A percentile compares a stretch with the other conserved stretches of the same genome.
Evolutionary conservation across 2,113 vertebrate species (phyloP).

Genomic region (Agapornis roseicollis): DNA sequence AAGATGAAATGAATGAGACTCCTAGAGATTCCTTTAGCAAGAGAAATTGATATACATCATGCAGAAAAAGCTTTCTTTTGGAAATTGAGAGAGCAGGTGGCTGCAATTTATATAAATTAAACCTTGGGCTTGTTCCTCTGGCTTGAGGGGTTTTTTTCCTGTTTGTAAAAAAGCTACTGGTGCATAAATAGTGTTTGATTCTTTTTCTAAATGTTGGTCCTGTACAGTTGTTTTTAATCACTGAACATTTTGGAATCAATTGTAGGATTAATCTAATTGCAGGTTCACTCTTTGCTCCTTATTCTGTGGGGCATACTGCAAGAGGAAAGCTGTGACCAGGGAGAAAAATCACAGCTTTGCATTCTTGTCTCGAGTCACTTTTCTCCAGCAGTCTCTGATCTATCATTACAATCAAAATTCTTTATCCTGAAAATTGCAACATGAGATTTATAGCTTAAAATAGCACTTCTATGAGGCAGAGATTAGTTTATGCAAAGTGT

Average conservation of each 20-base stretch:
- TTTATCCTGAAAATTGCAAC: conserved; percentile 48
- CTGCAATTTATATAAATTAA: conserved; percentile 62
- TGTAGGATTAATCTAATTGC: background rate
- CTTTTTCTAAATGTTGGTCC: background rate
- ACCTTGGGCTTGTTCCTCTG: background rate
- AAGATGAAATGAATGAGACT: conserved; percentile 9
- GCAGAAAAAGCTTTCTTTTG: conserved; percentile 26
- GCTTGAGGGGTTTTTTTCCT: background rate
- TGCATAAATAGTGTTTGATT: background rate
- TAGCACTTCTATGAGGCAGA: background rate
- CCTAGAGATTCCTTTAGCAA: background rate
- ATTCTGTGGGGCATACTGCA: background rate
- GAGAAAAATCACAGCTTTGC: background rate
- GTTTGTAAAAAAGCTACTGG: conserved; percentile 15
- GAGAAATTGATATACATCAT: conserved; percentile 26
- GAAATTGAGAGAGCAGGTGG: conserved; percentile 16
- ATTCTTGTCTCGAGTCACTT: background rate
- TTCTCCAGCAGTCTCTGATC: background rate
- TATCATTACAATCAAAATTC: conserved; percentile 57
- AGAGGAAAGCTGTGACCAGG: background rate
- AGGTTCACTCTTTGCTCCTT: background rate
- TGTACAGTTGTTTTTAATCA: conserved; percentile 8
- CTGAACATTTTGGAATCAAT: conserved; percentile 25
- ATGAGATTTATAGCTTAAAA: conserved; percentile 34
- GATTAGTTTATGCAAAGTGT: conserved; percentile 29